A percentile compares a stretch with the other conserved stretches of the same genome.
These are phyloP conservation scores for Aporophyla nigra DNA, from an alignment of 2,888 invertebrate genomes.

Conservation along the genomic window DNA sequence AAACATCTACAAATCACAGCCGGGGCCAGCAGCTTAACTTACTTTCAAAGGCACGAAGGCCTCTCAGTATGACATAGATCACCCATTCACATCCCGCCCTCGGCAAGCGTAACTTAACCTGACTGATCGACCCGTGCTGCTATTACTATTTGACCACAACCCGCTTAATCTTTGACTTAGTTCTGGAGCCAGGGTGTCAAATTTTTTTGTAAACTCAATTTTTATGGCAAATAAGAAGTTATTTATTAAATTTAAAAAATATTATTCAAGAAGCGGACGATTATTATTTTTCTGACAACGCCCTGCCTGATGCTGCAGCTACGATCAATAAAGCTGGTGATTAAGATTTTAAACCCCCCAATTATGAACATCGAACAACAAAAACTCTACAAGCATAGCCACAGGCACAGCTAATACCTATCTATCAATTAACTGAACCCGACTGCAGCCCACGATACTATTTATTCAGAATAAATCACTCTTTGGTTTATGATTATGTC, in stretches of 20 bases:
- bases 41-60: background rate
- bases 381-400: background rate
- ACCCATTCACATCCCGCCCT: too few species aligned
- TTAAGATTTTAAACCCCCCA: background rate
- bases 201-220: too few species aligned
- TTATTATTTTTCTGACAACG: background rate
- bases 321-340: background rate
- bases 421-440: slow-evolving; percentile 27
- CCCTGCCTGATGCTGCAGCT: background rate
- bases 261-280: background rate
- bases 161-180: too few species aligned
- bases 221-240: too few species aligned
- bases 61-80: too few species aligned
- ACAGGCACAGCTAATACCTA: slow-evolving; percentile 10
- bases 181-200: too few species aligned
- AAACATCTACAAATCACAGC: background rate
- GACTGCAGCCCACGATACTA: slow-evolving; percentile 12
- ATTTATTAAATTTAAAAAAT: too few species aligned
- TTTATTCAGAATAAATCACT: slow-evolving; percentile 40
- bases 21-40: background rate
- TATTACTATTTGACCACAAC: too few species aligned
- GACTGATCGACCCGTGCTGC: too few species aligned
- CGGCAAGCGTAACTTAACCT: too few species aligned
- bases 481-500: slow-evolving; percentile 25
- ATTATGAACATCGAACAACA: slow-evolving; percentile 8